These are phyloP conservation scores for Aphelocoma coerulescens DNA, from an alignment of 2,113 vertebrate genomes.

Conservation along the genomic window DNA sequence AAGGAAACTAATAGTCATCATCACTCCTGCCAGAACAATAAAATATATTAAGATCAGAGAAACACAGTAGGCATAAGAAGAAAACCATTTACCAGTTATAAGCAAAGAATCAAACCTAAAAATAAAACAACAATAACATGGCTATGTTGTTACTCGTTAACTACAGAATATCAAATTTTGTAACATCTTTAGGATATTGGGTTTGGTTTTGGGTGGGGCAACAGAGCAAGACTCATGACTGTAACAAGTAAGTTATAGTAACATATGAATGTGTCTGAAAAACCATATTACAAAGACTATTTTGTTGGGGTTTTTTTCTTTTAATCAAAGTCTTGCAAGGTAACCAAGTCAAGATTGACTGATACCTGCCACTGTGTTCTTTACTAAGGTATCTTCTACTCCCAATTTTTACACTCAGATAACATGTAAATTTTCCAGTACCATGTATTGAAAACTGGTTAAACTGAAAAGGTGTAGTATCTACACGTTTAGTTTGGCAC, in stretches of 20 bases:
- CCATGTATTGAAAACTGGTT: not conserved
- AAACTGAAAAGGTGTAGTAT: not conserved
- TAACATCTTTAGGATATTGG: not conserved
- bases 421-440: not conserved
- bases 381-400: not conserved
- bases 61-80: not conserved
- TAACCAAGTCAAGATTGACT: not conserved
- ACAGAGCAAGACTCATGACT: not conserved
- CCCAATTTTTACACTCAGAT: not conserved
- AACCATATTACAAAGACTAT: not conserved
- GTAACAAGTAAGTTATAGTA: not conserved
- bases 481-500: not conserved
- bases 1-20: not conserved
- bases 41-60: not conserved
- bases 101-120: not conserved
- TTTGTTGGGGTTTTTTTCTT: not conserved
- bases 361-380: not conserved
- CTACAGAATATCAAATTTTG: not conserved
- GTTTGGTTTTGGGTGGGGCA: not conserved
- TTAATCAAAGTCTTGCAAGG: not conserved
- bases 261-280: not conserved
- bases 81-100: not conserved
- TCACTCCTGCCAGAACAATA: not conserved
- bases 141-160: not conserved
- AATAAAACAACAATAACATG: not conserved